Base-by-base conservation (phyloP, 2,113 vertebrate genomes). In the Athene cunicularia region DNA sequence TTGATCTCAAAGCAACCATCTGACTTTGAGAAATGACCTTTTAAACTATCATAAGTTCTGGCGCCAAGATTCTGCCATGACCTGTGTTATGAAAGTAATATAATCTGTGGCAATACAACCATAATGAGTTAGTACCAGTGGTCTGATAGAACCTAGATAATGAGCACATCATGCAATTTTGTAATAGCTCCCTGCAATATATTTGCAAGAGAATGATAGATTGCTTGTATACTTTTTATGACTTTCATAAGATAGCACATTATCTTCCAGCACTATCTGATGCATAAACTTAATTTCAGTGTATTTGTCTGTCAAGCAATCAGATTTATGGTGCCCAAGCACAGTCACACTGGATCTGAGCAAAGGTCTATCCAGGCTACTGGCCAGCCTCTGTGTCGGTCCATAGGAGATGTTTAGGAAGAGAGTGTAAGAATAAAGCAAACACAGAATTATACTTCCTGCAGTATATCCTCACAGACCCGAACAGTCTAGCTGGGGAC, bases 251-350 rank as follows among this genome's bases (percentile, higher is more conserved):
- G 97, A 93, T 76, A 94, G 90, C 9, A 14, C 33, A 19, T 94
- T 94, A 93, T 96, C 84, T 93, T 75, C 52, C 94, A 94, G 82
- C 92, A 45, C 83, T 95, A 94, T 92, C 96, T 96, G 90, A 83
- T 88, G 94, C 81, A 88, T 88, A 92, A 93, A 94, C 68, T 50
- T 75, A 62, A 68, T 95, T 95, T 96, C 86, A 92, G 81, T 73
- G 35, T 83, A 66, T 81, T 86, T 95, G 86, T 79, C 91, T 92
- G 53, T 88, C 90, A 85, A 58, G 71, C 77, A 90, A 41, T 8
- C 83, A 86, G 49, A 94, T 95, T 88, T 97, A 86, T 79, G 64
- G 77, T 26, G 7, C 80, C 70, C 74, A 58, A 80, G 66, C 8
- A 4, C 80, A 87, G 81, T 59, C 92, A 76, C 33, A 35, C 27